phyloP scores from a whole-genome alignment of 2,888 invertebrate species.

The Coremacera marginata region DNA sequence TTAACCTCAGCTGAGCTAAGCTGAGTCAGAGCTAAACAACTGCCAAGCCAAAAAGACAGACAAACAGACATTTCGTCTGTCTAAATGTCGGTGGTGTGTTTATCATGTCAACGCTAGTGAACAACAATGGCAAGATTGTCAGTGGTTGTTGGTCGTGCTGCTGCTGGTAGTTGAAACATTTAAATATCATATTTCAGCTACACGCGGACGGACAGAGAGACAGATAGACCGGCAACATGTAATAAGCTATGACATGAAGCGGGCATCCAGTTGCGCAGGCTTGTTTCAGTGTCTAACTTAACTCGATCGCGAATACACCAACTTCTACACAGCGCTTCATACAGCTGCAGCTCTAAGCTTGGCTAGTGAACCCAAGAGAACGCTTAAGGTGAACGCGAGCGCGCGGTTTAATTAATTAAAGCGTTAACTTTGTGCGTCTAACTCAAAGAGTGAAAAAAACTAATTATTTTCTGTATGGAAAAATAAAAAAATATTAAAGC shows the following conservation, averaged over 20 bases:
- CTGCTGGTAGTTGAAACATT: not conserved
- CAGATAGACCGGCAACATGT: not conserved
- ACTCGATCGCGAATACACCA: slow-evolving; percentile 54
- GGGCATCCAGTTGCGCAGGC: slow-evolving; percentile 47
- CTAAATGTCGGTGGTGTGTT: slow-evolving; percentile 1
- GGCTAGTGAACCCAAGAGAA: not conserved
- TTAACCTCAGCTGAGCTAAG: not conserved
- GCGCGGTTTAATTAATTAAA: not conserved
- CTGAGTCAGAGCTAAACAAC: too few relatives aligned
- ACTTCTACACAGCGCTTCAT: slow-evolving; percentile 1
- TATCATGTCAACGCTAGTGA: slow-evolving; percentile 6
- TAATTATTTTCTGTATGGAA: not conserved
- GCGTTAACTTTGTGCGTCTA: slow-evolving; percentile 22
- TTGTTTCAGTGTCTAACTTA: slow-evolving; percentile 52
- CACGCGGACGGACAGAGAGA: not conserved
- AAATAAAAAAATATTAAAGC: not conserved
- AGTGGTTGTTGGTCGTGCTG: not conserved
- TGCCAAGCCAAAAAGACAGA: not conserved
- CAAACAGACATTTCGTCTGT: not conserved
- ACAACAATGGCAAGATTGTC: slow-evolving; percentile 30
- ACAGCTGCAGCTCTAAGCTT: not conserved
- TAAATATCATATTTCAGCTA: slow-evolving; percentile 12
- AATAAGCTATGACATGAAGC: slow-evolving; percentile 8
- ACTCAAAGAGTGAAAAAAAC: not conserved
- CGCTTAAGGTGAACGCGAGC: not conserved